Evolutionary conservation across 1,140 invertebrate species (phyloP), one percentile per base, ranked within the genome.

Genomic region (Elysia chlorotica): DNA sequence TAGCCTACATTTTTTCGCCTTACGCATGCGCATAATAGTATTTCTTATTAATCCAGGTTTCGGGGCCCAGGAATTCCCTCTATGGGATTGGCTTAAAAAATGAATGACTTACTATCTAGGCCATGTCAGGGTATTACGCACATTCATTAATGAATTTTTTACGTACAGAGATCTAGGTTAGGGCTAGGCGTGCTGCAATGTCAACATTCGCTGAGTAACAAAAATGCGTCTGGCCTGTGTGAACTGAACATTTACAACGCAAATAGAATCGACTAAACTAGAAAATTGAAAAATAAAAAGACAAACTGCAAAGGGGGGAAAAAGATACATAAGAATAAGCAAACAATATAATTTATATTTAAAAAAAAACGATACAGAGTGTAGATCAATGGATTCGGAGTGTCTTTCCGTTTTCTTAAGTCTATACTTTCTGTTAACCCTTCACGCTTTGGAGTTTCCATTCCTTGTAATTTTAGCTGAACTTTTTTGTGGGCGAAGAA

Each of bases 31-130:
- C 73, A 76, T 41, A 17, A 17, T 25, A 17, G 14, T 5, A 57
- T 23, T 33, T 35, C 17, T n/a, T 19, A 75, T 23, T 33, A 41
- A 73, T 73, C 38, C 75, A 56, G 21, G 61, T 59, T 81, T 62
- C 66, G 78, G 79, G 80, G 78, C 75, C 62, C 30, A 73, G 65
- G 69, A 72, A 76, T 79, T 80, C 76, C 79, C 77, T n/a, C 76
- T 75, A 74, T 72, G 78, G 76, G 76, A 78, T 77, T 73, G 77
- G 73, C 76, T 75, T 62, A 67, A 28, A 63, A 4, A 59, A 65
- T 82, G 78, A 80, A 82, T 81, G 78, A 80, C 80, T 73, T 74
- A 72, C 75, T 74, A 76, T 69, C 38, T 65, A 31, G 69, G 75
- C 76, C 79, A 48, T 57, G 30, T 68, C 69, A 33, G 41, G 35